Percentiles rank a stretch among this genome's conserved stretches.
Evolutionary conservation across 2,113 vertebrate genomes (phyloP).

Genomic region (Cavia porcellus): DNA sequence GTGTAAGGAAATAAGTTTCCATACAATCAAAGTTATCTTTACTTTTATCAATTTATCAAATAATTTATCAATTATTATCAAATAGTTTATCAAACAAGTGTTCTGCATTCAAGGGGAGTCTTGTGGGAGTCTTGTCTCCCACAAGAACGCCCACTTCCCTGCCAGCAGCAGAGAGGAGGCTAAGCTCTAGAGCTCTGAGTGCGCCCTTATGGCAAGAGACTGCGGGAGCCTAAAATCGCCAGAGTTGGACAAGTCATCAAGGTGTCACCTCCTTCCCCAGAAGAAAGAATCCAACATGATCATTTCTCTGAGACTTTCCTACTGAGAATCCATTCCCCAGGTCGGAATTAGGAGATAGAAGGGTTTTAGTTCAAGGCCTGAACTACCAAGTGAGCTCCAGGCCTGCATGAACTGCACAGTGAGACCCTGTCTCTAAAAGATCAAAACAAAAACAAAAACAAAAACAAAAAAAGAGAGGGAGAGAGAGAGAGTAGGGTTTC

Average conservation of each 20-base stretch:
- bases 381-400: neutral
- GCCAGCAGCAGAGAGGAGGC: neutral
- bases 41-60: no score
- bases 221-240: neutral
- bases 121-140: no score
- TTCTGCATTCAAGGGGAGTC: no score
- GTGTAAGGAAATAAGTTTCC: no score
- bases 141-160: neutral
- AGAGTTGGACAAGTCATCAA: neutral
- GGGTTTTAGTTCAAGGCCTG: neutral
- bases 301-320: neutral
- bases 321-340: neutral
- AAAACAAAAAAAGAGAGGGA: no score
- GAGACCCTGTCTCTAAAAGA: neutral
- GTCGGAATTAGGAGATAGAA: neutral
- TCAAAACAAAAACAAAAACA: neutral
- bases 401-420: neutral
- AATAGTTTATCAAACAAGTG: no score
- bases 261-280: neutral
- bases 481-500: no score
- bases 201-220: neutral
- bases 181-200: neutral
- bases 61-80: no score
- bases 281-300: neutral
- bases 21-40: no score